Base-by-base conservation (phyloP, 2,113 vertebrate species). In the Tinamus guttatus region DNA sequence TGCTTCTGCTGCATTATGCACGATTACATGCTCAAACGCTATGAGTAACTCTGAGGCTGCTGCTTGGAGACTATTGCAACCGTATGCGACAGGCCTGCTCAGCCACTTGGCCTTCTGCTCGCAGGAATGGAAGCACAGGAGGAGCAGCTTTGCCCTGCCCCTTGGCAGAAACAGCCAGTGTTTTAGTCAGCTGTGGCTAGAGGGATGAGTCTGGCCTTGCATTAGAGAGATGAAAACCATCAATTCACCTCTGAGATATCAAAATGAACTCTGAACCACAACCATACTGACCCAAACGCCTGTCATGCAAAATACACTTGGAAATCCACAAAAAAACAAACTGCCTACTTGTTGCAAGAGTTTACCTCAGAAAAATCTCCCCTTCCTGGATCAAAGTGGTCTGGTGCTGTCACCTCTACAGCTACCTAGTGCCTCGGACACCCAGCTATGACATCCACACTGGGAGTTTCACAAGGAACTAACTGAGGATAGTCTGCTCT, bases 1-100 rank as follows among this genome's bases (percentile, higher is more conserved):
- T 21, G 54, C 76, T 95, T 79, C 79, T 91, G 89, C 91, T 85
- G 91, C 86, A 95, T 95, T 94, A 94, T 94, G 91, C 85, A 85
- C 93, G 85, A 87, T 94, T 95, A 91, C 3, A 7, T 91, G 93
- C 87, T 95, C 93, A 83, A 62, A 81, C 89, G 78, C 91, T 91
- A 69, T 30, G 38, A 73, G 70, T 58, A 93, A 79, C 79, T 92
- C 77, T 40, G 56, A 87, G 82, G 45, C 79, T 94, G 67, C 63
- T 49, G 54, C 67, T 95, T 71, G 27, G 63, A 89, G 54, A 87
- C 54, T 59, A 63, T 41, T 91, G 54, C 49, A 87, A 38, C 81
- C 5, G 3, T 34, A 67, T 13, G 43, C 75, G 67, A 73, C 3
- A 38, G 47, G 12, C 78, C 85, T 13, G 3, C 93, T 89, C 75